phyloP scores from a whole-genome alignment of 2,113 vertebrate genomes.

The Oryzias woworae region DNA sequence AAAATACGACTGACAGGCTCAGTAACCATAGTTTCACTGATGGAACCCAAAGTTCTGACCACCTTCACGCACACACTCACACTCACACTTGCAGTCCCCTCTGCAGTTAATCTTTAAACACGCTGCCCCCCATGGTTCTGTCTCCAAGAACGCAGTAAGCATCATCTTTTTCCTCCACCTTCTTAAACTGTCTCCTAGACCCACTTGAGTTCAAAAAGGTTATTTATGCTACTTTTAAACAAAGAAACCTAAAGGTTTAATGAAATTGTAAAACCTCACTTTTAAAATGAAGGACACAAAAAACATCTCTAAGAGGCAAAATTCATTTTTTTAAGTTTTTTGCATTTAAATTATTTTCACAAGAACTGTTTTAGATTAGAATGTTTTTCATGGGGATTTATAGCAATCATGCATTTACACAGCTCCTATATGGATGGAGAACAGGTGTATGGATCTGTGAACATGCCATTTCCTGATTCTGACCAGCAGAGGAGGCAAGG shows the following conservation, averaged over 20 bases:
- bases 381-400: too few species aligned
- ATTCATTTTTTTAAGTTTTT: too few species aligned
- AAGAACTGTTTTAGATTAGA: too few species aligned
- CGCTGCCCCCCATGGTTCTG: constrained; percentile 38
- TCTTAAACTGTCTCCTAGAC: constrained; percentile 39
- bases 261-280: too few species aligned
- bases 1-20: constrained; percentile 33
- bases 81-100: constrained; percentile 17
- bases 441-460: too few species aligned
- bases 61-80: constrained; percentile 18
- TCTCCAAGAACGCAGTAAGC: constrained; percentile 62
- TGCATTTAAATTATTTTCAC: too few species aligned
- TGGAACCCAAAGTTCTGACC: constrained; percentile 41
- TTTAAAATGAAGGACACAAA: too few species aligned
- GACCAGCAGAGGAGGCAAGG: constrained; percentile 49
- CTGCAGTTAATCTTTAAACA: constrained; percentile 43
- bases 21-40: constrained; percentile 59
- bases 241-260: not conserved
- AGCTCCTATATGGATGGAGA: too few species aligned
- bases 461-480: constrained; percentile 5
- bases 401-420: too few species aligned
- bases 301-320: too few species aligned
- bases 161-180: constrained; percentile 34
- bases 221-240: constrained; percentile 4
- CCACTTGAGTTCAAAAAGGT: constrained; percentile 7